These are phyloP conservation scores for Syngnathus rostellatus DNA, from an alignment of 2,797 vertebrate genomes.

Conservation along the genomic window DNA sequence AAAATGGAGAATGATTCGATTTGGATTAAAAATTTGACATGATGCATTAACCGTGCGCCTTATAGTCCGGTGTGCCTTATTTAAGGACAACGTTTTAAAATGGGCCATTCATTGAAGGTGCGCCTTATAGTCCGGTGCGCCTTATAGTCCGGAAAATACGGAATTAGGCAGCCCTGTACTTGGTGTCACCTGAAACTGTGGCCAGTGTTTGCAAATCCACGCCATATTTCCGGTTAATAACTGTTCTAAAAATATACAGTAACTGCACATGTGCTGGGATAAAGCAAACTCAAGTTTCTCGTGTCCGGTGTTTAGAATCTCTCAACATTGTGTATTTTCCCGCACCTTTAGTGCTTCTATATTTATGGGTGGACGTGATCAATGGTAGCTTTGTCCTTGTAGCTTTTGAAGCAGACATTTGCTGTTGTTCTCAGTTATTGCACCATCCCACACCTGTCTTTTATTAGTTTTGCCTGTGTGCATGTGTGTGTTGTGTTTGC, in stretches of 20 bases:
- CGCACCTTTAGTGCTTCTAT: slow-evolving; percentile 12
- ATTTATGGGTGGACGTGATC: slow-evolving; percentile 35
- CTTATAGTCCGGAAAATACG: too few relatives aligned
- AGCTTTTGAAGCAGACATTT: slow-evolving; percentile 31
- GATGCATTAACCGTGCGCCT: too few relatives aligned
- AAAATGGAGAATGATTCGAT: too few relatives aligned
- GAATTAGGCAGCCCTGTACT: not conserved
- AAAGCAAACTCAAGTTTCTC: slow-evolving; percentile 33
- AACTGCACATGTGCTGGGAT: slow-evolving; percentile 7
- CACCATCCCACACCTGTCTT: slow-evolving; percentile 51
- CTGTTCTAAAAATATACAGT: slow-evolving; percentile 11
- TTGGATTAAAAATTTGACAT: too few relatives aligned
- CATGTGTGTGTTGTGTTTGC: slow-evolving; percentile 3
- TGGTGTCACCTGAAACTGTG: not conserved
- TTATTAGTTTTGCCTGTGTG: slow-evolving; percentile 9
- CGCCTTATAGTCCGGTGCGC: too few relatives aligned
- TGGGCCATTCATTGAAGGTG: too few relatives aligned
- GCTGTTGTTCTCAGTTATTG: slow-evolving; percentile 47
- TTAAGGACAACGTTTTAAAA: too few relatives aligned
- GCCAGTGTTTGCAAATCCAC: not conserved
- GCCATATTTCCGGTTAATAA: slow-evolving; percentile 5
- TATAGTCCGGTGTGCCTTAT: too few relatives aligned
- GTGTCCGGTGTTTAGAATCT: slow-evolving; percentile 21
- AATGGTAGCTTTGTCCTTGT: slow-evolving; percentile 47
- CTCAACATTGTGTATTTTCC: slow-evolving; percentile 18